These are phyloP conservation scores for Morone chrysops DNA, from an alignment of 2,113 vertebrate genomes.

Conservation along the genomic window DNA sequence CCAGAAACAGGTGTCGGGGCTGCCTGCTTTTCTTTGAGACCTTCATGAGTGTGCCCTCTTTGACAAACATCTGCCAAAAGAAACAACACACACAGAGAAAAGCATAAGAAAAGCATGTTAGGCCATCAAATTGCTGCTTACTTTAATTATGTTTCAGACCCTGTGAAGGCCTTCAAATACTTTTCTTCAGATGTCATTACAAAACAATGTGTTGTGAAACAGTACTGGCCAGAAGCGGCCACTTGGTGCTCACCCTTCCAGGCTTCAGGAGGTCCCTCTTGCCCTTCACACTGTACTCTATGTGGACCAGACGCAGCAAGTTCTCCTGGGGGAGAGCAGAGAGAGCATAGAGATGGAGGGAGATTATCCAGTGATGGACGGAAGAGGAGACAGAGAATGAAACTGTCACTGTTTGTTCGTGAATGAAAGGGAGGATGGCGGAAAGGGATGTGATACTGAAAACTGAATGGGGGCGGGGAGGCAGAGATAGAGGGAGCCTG, in stretches of 20 bases:
- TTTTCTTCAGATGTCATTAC: neutral
- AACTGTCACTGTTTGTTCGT: slow-evolving; percentile 65
- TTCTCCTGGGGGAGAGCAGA: slow-evolving; percentile 89
- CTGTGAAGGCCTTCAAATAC: neutral
- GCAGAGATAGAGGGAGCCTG: slow-evolving; percentile 67
- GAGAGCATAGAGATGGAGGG: slow-evolving; percentile 36
- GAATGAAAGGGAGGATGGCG: slow-evolving; percentile 68
- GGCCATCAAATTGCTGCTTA: neutral
- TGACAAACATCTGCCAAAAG: slow-evolving; percentile 90
- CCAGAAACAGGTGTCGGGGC: slow-evolving; percentile 94
- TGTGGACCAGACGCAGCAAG: slow-evolving; percentile 94
- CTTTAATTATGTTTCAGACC: neutral
- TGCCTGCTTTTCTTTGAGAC: slow-evolving; percentile 89
- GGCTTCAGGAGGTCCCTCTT: slow-evolving; percentile 91
- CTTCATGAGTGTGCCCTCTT: slow-evolving; percentile 95
- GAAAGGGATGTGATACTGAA: slow-evolving; percentile 70
- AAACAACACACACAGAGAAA: slow-evolving; percentile 8
- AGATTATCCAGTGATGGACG: slow-evolving; percentile 55
- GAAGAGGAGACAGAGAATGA: slow-evolving; percentile 53
- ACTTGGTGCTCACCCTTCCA: slow-evolving; percentile 90
- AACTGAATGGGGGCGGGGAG: slow-evolving; percentile 54
- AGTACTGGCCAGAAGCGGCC: slow-evolving; percentile 40
- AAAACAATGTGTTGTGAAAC: slow-evolving; percentile 12
- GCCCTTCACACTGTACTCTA: slow-evolving; percentile 93
- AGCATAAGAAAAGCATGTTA: neutral